Evolutionary conservation across 2,113 vertebrate species (phyloP).

Genomic region (Corapipo altera): DNA sequence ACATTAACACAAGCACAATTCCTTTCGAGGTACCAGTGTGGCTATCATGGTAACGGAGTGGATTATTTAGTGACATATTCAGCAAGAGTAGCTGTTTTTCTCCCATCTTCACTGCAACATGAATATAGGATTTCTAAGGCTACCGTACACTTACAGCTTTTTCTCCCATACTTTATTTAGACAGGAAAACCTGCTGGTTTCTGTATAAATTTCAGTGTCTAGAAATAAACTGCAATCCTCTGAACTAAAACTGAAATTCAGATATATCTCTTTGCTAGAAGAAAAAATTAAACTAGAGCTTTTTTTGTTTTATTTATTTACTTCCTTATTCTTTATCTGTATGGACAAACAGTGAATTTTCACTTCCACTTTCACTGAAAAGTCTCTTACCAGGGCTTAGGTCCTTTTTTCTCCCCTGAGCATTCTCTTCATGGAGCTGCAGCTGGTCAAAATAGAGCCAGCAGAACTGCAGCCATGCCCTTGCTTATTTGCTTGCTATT

Average conservation of each 20-base stretch:
- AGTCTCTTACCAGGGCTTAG: background rate
- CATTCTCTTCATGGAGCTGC: background rate
- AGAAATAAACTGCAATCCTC: slow-evolving; percentile 40
- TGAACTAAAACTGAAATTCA: background rate
- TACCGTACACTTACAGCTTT: slow-evolving; percentile 12
- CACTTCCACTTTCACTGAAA: background rate
- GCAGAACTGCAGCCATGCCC: background rate
- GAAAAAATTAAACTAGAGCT: background rate
- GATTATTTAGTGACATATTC: background rate
- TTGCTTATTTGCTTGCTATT: background rate
- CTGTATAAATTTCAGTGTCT: slow-evolving; percentile 30
- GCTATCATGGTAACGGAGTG: slow-evolving; percentile 23
- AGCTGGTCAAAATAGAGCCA: background rate
- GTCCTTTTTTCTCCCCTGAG: background rate
- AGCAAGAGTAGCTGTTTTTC: slow-evolving; percentile 1
- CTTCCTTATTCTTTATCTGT: background rate
- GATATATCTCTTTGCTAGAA: background rate
- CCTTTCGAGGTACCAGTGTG: slow-evolving; percentile 1
- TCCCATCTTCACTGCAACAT: background rate
- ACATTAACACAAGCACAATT: background rate
- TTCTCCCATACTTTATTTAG: slow-evolving; percentile 35
- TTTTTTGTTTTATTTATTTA: background rate
- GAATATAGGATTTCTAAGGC: slow-evolving; percentile 16
- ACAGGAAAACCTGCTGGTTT: slow-evolving; percentile 27
- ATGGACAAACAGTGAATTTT: background rate